Conservation (phyloP, 2,113 vertebrate species). For the Aspiorhynchus laticeps region DNA sequence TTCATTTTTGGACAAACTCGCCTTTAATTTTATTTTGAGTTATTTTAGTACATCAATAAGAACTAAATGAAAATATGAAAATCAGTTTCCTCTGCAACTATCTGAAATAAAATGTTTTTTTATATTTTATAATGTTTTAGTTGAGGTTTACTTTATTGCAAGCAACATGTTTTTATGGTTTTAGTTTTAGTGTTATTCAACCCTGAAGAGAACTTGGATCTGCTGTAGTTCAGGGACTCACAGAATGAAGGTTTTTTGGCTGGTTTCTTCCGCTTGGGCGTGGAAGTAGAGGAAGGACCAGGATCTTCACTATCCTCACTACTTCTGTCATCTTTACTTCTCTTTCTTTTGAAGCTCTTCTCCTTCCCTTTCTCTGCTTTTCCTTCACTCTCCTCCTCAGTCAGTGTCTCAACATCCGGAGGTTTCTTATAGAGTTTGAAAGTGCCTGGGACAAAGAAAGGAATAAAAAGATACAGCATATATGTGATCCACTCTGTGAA, state of each 20-base stretch:
- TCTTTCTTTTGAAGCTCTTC: constrained; percentile 6
- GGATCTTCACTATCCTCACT: constrained; percentile 54
- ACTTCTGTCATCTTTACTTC: neutral
- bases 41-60: too few species aligned
- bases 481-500: neutral
- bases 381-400: neutral
- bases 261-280: constrained; percentile 41
- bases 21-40: too few species aligned
- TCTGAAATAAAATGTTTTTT: too few species aligned
- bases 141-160: too few species aligned
- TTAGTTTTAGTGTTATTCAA: too few species aligned
- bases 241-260: constrained; percentile 50
- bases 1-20: too few species aligned
- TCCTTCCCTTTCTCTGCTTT: constrained; percentile 34
- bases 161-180: too few species aligned
- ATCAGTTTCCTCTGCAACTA: too few species aligned
- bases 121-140: too few species aligned
- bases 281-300: constrained; percentile 58
- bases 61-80: too few species aligned
- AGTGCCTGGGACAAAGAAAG: constrained; percentile 50
- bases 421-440: constrained; percentile 43
- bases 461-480: neutral
- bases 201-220: neutral
- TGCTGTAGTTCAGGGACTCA: constrained; percentile 11
- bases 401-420: constrained; percentile 27